Evolutionary conservation across 2,888 invertebrate genomes (phyloP).

Genomic region (Eilema depressum): DNA sequence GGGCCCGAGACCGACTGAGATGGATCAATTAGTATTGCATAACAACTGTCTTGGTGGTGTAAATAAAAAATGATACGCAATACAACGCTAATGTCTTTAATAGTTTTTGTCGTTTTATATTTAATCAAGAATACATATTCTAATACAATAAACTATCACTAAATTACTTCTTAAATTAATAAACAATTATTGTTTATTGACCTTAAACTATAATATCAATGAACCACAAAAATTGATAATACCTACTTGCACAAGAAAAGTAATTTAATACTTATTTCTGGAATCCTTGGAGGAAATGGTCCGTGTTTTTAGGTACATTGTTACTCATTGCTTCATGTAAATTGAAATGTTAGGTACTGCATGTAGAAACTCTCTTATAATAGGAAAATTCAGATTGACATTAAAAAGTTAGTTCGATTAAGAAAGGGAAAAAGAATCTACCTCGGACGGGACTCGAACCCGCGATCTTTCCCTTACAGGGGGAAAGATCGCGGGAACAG

Average conservation of each 20-base stretch:
- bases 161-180: neutral
- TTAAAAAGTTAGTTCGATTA: too few species aligned
- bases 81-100: neutral
- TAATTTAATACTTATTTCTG: too few species aligned
- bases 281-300: too few species aligned
- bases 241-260: neutral
- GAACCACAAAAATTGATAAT: neutral
- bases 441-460: too few species aligned
- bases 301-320: too few species aligned
- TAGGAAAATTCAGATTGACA: neutral
- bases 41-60: neutral
- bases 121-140: neutral
- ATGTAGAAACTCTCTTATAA: neutral
- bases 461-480: too few species aligned
- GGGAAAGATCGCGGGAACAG: too few species aligned
- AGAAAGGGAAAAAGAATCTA: too few species aligned
- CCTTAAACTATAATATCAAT: neutral
- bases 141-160: neutral
- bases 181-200: neutral
- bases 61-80: conserved; percentile 4
- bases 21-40: neutral
- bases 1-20: neutral
- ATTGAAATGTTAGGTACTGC: neutral
- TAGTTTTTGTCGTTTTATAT: neutral
- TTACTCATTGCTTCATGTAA: too few species aligned